Evolutionary conservation across 2,888 invertebrate genomes (phyloP).

Genomic region (Dolichomitus sp.): DNA sequence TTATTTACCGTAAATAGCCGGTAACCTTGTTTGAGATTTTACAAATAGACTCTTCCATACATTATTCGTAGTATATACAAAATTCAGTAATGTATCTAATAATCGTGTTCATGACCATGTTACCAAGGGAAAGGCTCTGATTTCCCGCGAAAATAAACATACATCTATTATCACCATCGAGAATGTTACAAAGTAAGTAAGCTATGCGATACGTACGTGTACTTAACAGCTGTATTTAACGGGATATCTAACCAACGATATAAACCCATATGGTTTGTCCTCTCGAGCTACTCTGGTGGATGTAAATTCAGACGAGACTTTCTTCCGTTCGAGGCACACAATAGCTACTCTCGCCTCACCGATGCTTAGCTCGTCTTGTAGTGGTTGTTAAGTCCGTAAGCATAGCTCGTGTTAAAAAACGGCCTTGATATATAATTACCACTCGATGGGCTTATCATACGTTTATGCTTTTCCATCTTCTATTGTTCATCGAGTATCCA

Average conservation of each 20-base stretch:
- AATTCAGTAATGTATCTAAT: no score
- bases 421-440: conserved; percentile 11
- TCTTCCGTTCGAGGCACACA: conserved; percentile 34
- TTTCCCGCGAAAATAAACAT: no score
- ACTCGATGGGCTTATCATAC: conserved; percentile 9
- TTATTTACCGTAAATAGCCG: no score
- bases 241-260: conserved; percentile 1
- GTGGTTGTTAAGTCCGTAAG: background rate
- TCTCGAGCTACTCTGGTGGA: conserved; percentile 40
- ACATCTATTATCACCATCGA: background rate
- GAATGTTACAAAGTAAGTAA: background rate
- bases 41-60: no score
- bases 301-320: conserved; percentile 62
- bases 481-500: conserved; percentile 8
- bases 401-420: background rate
- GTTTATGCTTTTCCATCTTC: conserved; percentile 7
- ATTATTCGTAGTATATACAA: no score
- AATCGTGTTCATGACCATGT: no score
- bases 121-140: no score
- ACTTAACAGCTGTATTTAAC: background rate
- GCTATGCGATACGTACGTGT: background rate
- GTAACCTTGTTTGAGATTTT: no score
- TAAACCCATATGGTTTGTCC: conserved; percentile 23
- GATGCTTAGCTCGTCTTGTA: background rate
- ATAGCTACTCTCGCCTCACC: background rate